Evolutionary conservation across 2,888 invertebrate genomes (phyloP), one percentile per base, ranked within the genome.

Genomic region (Encarsia formosa): DNA sequence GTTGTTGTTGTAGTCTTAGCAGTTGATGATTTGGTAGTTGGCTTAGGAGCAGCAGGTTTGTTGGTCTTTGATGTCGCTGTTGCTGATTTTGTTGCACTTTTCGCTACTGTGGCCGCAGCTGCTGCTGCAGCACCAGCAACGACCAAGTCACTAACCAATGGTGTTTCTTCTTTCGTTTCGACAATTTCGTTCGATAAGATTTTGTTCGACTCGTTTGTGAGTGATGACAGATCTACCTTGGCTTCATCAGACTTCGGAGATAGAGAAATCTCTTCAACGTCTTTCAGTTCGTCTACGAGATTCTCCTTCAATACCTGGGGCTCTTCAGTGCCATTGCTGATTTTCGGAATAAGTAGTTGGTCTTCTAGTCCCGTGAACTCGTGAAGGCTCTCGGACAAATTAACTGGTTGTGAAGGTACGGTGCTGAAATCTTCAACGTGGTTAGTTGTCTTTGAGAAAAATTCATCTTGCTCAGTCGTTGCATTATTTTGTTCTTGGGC

Each of bases 321-420:
- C 26, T 48, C 3, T 9, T 43, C 91, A 90, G 60, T 87, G 86
- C 70, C 82, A 79, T 66, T 81, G 76, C 49, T 48, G 4, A 18
- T 9, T 3, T 46, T 19, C 34, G 44, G 44, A 1, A 66, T 61
- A 35, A 57, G 58, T 11, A 69, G 56, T 19, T 67, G 60, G 20
- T 63, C 59, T 44, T 70, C 70, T 13, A 69, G 42, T 18, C 67
- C 68, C 1, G 68, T 69, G 20, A 70, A 69, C 43, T 70, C 70
- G 47, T 70, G 68, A 43, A 69, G 53, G 1, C 66, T 67, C 37
- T 68, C 67, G 0, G 69, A 67, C 9, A 69, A 35, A 55, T 49
- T 37, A 15, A 18, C 1, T n/a, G 23, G 24, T 5, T 20, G 11
- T 29, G 9, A 18, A 1, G 23, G 18, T 41, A 9, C 8, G 16